phyloP scores from a whole-genome alignment of 2,113 vertebrate genomes.

The Oceanodroma tethys region DNA sequence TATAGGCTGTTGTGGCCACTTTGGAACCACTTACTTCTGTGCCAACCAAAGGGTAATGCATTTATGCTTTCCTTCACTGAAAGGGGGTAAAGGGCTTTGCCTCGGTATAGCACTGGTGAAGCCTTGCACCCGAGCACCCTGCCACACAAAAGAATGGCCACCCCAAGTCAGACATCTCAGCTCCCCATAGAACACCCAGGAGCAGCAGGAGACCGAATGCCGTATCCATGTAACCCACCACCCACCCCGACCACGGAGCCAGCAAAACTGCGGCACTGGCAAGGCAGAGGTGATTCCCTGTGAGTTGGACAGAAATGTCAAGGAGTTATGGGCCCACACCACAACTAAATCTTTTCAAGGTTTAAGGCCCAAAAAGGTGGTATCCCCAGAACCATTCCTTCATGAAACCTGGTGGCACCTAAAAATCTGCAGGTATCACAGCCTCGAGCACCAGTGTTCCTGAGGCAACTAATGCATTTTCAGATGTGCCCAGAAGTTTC shows the following conservation, averaged over 20 bases:
- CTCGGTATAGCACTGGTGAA: background rate
- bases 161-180: background rate
- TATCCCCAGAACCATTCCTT: background rate
- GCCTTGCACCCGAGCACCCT: background rate
- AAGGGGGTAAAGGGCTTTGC: background rate
- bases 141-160: background rate
- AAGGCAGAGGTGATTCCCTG: background rate
- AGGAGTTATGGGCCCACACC: background rate
- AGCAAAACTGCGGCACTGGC: background rate
- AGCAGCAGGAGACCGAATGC: background rate
- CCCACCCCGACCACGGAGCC: rapidly evolving
- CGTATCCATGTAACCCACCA: background rate
- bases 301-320: background rate
- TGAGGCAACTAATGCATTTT: background rate
- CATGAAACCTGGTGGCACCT: background rate
- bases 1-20: background rate
- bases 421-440: background rate
- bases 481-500: background rate
- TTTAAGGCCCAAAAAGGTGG: background rate
- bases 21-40: background rate
- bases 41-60: background rate
- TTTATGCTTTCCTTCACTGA: background rate
- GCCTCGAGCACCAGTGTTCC: background rate
- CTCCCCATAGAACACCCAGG: background rate
- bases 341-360: background rate